phyloP scores from a whole-genome alignment of 2,797 vertebrate genomes.

The Eidolon dupreanum region DNA sequence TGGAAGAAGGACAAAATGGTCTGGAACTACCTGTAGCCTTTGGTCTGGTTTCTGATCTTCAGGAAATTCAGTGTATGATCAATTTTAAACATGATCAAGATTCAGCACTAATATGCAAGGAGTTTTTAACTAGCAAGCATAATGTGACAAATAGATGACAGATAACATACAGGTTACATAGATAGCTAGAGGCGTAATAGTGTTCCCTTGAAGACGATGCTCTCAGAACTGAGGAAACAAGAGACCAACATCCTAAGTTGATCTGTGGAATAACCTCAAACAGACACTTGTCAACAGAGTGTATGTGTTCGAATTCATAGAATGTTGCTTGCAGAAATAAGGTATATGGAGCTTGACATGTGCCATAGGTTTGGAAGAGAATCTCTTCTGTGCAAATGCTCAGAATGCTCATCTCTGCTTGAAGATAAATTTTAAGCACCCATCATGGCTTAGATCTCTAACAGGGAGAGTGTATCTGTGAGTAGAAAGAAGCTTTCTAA shows the following conservation, averaged over 20 bases:
- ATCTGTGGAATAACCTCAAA: background rate
- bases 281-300: background rate
- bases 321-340: background rate
- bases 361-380: background rate
- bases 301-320: background rate
- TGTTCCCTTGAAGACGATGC: background rate
- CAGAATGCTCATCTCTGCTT: background rate
- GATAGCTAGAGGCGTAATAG: background rate
- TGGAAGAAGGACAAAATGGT: background rate
- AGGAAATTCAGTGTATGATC: background rate
- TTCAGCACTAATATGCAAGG: background rate
- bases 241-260: background rate
- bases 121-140: background rate
- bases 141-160: background rate
- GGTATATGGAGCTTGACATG: background rate
- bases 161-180: background rate
- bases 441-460: background rate
- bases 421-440: background rate
- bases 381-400: background rate
- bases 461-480: background rate
- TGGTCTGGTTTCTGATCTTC: background rate
- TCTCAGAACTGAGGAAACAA: background rate
- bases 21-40: background rate
- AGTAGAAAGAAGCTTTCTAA: background rate
- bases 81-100: background rate